Evolutionary conservation across 2,797 vertebrate genomes (phyloP).

Genomic region (Numenius phaeopus): DNA sequence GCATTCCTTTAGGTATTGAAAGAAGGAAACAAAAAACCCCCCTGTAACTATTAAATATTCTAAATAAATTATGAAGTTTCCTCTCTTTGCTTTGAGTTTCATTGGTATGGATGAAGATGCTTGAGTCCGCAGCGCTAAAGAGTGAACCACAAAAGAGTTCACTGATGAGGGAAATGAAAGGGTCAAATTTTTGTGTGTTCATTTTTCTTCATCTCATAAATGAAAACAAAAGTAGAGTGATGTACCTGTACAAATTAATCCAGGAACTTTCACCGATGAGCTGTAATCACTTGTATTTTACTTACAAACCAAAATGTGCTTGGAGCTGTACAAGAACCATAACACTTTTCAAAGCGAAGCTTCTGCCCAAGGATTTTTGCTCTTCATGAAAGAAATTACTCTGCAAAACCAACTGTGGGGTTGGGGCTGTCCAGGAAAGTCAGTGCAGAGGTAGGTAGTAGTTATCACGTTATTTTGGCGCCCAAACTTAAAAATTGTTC

Average conservation of each 20-base stretch:
- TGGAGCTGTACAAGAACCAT: not conserved
- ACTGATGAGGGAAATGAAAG: not conserved
- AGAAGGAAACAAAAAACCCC: not conserved
- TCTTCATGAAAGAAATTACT: not conserved
- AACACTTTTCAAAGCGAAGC: not conserved
- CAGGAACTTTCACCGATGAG: accelerated
- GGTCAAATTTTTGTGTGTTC: not conserved
- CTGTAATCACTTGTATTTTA: not conserved
- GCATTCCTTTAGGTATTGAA: not conserved
- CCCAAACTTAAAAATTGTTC: not conserved
- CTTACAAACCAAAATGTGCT: not conserved
- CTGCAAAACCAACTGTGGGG: not conserved
- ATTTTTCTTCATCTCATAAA: not conserved
- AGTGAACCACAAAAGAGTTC: not conserved
- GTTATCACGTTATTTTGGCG: not conserved
- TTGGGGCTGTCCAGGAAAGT: not conserved
- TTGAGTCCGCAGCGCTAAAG: not conserved
- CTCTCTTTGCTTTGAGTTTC: not conserved
- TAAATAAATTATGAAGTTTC: not conserved
- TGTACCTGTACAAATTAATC: not conserved
- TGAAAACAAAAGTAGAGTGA: not conserved
- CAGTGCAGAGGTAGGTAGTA: not conserved
- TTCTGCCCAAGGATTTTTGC: not conserved
- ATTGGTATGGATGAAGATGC: not conserved
- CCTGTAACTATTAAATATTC: not conserved